Base-by-base conservation (phyloP, 1,140 invertebrate genomes). In the Drosophila bocqueti region DNA sequence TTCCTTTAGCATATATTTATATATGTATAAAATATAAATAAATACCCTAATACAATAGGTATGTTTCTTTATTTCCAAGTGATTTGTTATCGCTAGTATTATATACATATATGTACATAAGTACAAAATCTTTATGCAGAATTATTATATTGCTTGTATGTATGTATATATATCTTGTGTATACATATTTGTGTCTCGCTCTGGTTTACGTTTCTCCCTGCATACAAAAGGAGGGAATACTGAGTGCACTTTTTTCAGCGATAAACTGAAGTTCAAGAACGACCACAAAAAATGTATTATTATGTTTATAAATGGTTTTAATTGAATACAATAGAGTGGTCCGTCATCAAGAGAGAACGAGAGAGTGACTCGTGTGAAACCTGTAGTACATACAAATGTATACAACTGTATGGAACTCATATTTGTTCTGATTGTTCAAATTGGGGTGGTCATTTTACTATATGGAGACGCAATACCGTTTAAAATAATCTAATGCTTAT, bases 301-400 rank as follows among this genome's bases (percentile, higher is more conserved):
- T 65, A 87, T 87, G 83, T 80, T 81, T 81, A 83, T 86, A 81
- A 87, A 89, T 89, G 84, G 54, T 71, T 87, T 86, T 89, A 87
- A 87, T 87, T 87, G 84, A 87, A 83, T 81, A 87, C 80, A 89
- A 89, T 87, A 76, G 78, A 85, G 84, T 83, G 68, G 71, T 36
- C 52, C 31, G 18, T 24, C 74, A 75, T 55, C 49, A 84, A 77
- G 67, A 55, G 65, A 63, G 50, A 52, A n/a, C 24, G 15, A 36
- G 29, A 54, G 52, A 38, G 34, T 55, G 15, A 54, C 57, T 76
- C 71, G 45, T 66, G 43, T 64, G 24, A 67, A 82, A 66, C 59
- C 36, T 40, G 24, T 24, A 24, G 72, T 72, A 64, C 42, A 60
- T 45, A 52, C 49, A 72, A 49, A 43, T 18, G 26, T 46, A 47